Base-by-base conservation (phyloP, 2,888 invertebrate species). In the Theretra japonica region DNA sequence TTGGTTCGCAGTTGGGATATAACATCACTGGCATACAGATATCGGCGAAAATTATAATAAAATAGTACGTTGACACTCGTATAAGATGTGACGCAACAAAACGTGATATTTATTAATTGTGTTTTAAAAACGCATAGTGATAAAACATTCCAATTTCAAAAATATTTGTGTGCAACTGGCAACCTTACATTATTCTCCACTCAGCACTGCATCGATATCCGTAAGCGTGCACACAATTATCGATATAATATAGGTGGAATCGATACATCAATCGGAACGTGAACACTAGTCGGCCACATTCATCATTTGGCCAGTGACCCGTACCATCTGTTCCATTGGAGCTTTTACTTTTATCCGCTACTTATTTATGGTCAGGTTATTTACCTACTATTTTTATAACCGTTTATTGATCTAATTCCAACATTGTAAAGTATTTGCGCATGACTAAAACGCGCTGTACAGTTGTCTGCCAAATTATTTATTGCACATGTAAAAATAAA, bases 291-390 rank as follows among this genome's bases (percentile, higher is more conserved):
- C 76, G 76, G 77, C 25, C 60, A 57, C 80, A 78, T 82, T 81
- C 80, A 84, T 82, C 80, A 81, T 79, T 79, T 85, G 87, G 86
- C 81, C 86, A 84, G 75, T 85, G 84, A 89, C 86, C 88, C 75
- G 75, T 77, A 76, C 79, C 86, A 87, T 88, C 83, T 88, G 87
- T 56, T 70, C 25, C 69, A 76, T 74, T 73, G 69, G 71, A 71
- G 73, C 74, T 76, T 70, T 76, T 76, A 70, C 73, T 75, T 76
- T 73, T 76, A 70, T 73, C 69, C 70, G 53, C 23, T 59, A 58
- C 41, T 59, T 70, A 69, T 58, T 50, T 69, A 33, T 73, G 71
- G 48, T 28, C n/a, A 72, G 30, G 11, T 53, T 30, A 50, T 65
- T 62, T 56, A 33, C 56, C 65, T 70, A 59, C 58, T 74, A 68